Percentiles rank a stretch among this genome's conserved stretches.
Conservation (phyloP, 1,140 invertebrate genomes). For the Myzus persicae region DNA sequence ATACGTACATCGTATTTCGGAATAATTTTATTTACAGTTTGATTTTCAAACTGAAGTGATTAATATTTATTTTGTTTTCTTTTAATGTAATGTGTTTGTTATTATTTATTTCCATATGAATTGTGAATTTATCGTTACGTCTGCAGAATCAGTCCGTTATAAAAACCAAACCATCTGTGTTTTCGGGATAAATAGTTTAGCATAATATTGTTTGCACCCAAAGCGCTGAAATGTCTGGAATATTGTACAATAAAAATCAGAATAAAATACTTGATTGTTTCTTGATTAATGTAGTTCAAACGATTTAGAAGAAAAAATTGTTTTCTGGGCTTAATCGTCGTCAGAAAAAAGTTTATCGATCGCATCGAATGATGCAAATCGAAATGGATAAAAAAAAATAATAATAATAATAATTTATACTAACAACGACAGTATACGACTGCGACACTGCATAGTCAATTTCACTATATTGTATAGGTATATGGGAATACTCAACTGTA, state of each 20-base stretch:
- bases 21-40: background rate
- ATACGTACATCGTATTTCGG: background rate
- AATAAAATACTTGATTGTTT: background rate
- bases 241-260: background rate
- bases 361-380: background rate
- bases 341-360: background rate
- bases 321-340: background rate
- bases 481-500: too few species aligned
- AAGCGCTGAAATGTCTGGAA: background rate
- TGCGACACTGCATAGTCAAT: background rate
- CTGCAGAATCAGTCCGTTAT: background rate
- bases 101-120: background rate
- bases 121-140: background rate
- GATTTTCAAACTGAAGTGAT: background rate
- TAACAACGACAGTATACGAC: background rate
- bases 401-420: background rate
- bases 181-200: background rate
- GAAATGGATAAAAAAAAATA: background rate
- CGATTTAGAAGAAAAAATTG: background rate
- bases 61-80: background rate
- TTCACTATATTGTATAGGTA: background rate
- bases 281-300: background rate
- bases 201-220: background rate
- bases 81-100: background rate
- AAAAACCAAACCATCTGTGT: background rate